A percentile compares a stretch with the other conserved stretches of the same genome.
Conservation (phyloP, 2,113 vertebrate genomes). For the Cebidichthys violaceus region DNA sequence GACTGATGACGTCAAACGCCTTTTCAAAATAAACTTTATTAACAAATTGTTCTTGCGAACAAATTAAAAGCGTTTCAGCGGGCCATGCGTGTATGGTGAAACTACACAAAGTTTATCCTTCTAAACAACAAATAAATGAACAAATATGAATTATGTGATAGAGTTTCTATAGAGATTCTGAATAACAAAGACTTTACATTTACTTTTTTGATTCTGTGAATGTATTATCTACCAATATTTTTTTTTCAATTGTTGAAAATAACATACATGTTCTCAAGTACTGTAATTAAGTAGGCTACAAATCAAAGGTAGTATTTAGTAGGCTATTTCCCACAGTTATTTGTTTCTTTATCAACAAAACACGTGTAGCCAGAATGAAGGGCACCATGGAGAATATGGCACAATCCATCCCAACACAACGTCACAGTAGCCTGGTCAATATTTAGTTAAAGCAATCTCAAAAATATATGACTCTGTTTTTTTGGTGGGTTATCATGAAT, state of each 20-base stretch:
- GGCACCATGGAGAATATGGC: neutral
- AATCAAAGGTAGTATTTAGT: neutral
- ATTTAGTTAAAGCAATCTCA: too few species aligned
- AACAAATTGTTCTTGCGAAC: neutral
- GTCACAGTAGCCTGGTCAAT: too few species aligned
- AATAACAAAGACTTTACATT: neutral
- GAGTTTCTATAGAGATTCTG: neutral
- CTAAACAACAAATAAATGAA: neutral
- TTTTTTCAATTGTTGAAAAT: neutral
- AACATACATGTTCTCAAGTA: neutral
- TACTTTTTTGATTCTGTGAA: too few species aligned
- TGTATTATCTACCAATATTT: neutral
- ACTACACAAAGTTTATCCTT: neutral
- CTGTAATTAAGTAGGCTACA: neutral
- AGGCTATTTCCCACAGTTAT: neutral
- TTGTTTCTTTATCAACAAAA: neutral
- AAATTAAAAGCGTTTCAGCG: slow-evolving; percentile 1
- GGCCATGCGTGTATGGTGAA: neutral
- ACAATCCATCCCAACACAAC: too few species aligned
- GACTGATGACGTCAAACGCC: slow-evolving; percentile 56
- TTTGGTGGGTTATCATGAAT: too few species aligned
- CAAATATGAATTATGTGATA: neutral
- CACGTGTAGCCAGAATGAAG: neutral
- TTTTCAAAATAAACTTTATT: slow-evolving; percentile 50
- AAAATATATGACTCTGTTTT: too few species aligned